Base-by-base conservation (phyloP, 2,888 invertebrate genomes). In the Oasisia sp. region DNA sequence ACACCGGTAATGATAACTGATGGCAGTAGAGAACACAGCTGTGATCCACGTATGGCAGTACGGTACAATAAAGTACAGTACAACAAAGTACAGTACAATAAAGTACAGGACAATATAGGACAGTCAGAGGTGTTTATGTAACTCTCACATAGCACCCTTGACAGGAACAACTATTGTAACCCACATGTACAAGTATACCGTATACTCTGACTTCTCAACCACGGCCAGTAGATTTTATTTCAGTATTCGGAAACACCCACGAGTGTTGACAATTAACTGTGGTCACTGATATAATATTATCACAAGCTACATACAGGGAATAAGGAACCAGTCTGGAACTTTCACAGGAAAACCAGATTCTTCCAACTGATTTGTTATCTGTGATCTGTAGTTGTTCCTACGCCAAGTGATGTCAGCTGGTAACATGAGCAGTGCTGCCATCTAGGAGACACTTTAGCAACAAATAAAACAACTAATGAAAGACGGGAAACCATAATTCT, bases 371-470 rank as follows among this genome's bases (percentile, higher is more conserved):
- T 19, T 74, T 74, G 27, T 27, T 27, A 74, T n/a, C 27, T 19
- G 19, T 74, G 4, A 19, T 74, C 74, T 74, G 19, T 5, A 74
- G 7, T 4, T 27, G 19, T 74, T 27, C 74, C 74, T 19, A 74
- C 74, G 27, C 14, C 14, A 74, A 19, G 1, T 27, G 27, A 7
- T 27, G n/a, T 74, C 27, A n/a, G 74, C 74, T 27, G n/a, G 27
- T 74, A 74, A 74, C 74, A 74, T 19, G 74, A 74, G 27, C 74
- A 74, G 74, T 74, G 74, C 74, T 74, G 74, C 74, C 74, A 74
- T 74, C 74, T 74, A 74, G 74, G 74, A 74, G 74, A 74, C 27
- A 74, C 27, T 74, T n/a, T 7, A 74, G 19, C 74, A 74, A 74
- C 27, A 74, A 74, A 27, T 74, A n/a, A n/a, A 74, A 19, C 74